A percentile compares a stretch with the other conserved stretches of the same genome.
These are phyloP conservation scores for Tethea ocularis DNA, from an alignment of 2,888 invertebrate species.

Conservation along the genomic window DNA sequence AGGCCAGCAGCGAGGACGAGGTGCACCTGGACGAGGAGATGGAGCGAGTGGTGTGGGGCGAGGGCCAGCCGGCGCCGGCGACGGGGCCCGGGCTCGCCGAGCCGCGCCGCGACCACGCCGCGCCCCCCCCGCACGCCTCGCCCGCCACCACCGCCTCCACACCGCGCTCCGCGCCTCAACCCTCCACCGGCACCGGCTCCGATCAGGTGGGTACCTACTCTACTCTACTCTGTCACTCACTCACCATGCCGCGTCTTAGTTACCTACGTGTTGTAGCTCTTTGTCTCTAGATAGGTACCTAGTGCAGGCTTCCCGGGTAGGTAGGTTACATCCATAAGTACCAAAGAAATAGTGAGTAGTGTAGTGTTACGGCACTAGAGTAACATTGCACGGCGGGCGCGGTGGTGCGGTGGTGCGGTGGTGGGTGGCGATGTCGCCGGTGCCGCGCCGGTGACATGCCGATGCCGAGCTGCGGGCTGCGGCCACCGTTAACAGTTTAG, in stretches of 20 bases:
- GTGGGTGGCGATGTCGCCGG: neutral
- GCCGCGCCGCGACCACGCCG: conserved; percentile 53
- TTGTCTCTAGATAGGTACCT: too few species aligned
- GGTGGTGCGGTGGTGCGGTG: too few species aligned
- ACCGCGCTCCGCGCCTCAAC: too few species aligned
- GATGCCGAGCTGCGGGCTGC: too few species aligned
- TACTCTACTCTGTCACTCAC: neutral
- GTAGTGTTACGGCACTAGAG: too few species aligned
- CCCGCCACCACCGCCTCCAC: conserved; percentile 12
- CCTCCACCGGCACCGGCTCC: neutral
- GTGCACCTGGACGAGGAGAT: conserved; percentile 93
- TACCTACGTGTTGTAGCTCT: too few species aligned
- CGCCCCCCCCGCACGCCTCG: conserved; percentile 38
- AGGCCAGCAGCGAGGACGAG: conserved; percentile 77
- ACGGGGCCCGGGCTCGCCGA: conserved; percentile 50
- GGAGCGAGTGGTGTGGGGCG: conserved; percentile 93
- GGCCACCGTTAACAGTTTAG: neutral
- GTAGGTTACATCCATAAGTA: too few species aligned
- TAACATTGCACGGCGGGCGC: neutral
- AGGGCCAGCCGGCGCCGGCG: conserved; percentile 72
- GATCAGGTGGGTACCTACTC: conserved; percentile 21
- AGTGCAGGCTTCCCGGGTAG: too few species aligned
- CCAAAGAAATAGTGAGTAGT: too few species aligned
- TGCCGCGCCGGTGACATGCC: too few species aligned
- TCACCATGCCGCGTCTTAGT: too few species aligned